phyloP scores from a whole-genome alignment of 2,113 vertebrate genomes.

The Bothrops jararaca region DNA sequence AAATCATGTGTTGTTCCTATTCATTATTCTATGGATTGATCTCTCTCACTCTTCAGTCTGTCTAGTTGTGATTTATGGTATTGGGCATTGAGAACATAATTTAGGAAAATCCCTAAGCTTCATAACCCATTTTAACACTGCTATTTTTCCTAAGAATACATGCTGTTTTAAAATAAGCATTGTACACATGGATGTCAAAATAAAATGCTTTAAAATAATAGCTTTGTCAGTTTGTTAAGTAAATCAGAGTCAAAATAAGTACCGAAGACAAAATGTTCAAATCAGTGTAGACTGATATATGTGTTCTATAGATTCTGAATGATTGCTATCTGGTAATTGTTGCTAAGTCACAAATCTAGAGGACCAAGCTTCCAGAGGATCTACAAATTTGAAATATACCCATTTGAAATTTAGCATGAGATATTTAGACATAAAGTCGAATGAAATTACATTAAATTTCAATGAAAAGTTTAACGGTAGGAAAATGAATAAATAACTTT shows the following conservation, averaged over 20 bases:
- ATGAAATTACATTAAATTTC: not conserved
- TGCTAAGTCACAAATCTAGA: not conserved
- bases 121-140: not conserved
- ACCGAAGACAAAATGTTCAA: not conserved
- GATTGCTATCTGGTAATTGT: not conserved
- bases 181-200: not conserved
- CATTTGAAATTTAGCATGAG: not conserved
- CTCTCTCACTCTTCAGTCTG: not conserved
- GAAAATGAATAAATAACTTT: rapidly evolving
- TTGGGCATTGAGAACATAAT: not conserved
- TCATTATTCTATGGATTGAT: not conserved
- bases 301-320: not conserved
- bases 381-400: not conserved
- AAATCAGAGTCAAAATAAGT: not conserved
- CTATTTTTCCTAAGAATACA: not conserved
- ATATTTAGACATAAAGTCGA: not conserved
- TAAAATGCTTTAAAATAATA: not conserved
- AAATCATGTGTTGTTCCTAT: not conserved
- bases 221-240: not conserved
- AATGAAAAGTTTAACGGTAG: not conserved
- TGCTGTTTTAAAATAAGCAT: not conserved
- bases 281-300: not conserved
- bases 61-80: not conserved
- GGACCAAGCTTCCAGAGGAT: not conserved
- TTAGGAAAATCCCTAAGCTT: not conserved